Percentiles rank a stretch among this genome's conserved stretches.
phyloP scores from a whole-genome alignment of 2,888 invertebrate species.

The Dasypolia templi region DNA sequence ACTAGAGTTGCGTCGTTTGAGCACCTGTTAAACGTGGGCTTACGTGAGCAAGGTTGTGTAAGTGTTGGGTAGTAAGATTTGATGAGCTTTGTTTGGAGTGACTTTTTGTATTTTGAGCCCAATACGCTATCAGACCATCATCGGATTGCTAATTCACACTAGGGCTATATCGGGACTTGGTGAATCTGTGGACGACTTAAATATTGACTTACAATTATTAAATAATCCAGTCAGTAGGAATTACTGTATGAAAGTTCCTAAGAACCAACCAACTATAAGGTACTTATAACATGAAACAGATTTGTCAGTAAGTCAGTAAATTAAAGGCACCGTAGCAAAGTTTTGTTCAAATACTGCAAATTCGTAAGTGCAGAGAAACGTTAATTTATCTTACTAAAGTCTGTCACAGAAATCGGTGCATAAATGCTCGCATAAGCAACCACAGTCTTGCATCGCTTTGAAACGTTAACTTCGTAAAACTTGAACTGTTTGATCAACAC shows the following conservation, averaged over 20 bases:
- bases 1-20: constrained; percentile 56
- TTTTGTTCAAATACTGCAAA: constrained; percentile 50
- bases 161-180: no score
- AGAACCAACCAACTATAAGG: not conserved
- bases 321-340: constrained; percentile 22
- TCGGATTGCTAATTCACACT: not conserved
- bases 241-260: not conserved
- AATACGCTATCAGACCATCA: not conserved
- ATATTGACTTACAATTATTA: not conserved
- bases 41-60: constrained; percentile 55
- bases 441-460: constrained; percentile 46
- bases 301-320: constrained; percentile 13
- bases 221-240: not conserved
- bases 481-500: constrained; percentile 61
- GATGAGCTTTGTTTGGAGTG: constrained; percentile 38
- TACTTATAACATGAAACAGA: not conserved
- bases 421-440: constrained; percentile 43
- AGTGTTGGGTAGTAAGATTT: constrained; percentile 34
- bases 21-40: constrained; percentile 72
- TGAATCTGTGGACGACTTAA: not conserved
- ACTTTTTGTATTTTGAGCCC: not conserved
- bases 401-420: constrained; percentile 42
- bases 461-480: constrained; percentile 59
- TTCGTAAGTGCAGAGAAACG: constrained; percentile 36
- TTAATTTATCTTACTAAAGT: constrained; percentile 49